Percentiles rank a stretch among this genome's conserved stretches.
phyloP scores from a whole-genome alignment of 2,113 vertebrate species.

The Irena cyanogastra region DNA sequence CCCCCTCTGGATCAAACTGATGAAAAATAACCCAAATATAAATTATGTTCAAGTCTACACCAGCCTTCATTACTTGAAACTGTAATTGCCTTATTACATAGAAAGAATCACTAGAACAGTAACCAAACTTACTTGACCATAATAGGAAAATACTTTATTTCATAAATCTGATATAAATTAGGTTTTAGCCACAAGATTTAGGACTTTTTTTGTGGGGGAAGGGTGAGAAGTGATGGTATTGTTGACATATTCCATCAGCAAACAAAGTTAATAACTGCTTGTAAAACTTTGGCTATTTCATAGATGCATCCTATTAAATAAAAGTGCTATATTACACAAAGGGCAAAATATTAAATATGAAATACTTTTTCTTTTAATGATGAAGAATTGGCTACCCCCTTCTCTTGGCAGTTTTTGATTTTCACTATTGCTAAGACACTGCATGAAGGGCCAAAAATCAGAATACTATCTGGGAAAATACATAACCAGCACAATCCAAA shows the following conservation, averaged over 20 bases:
- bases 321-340: conserved; percentile 81
- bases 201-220: conserved; percentile 55
- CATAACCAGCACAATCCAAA: conserved; percentile 74
- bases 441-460: conserved; percentile 75
- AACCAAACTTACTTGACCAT: conserved; percentile 77
- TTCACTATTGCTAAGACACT: conserved; percentile 81
- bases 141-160: conserved; percentile 82
- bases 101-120: conserved; percentile 78
- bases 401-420: conserved; percentile 72
- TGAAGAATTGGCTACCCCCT: conserved; percentile 72
- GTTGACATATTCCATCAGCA: conserved; percentile 69
- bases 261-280: conserved; percentile 68
- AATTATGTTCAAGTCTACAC: conserved; percentile 69
- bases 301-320: conserved; percentile 76
- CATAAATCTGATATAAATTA: conserved; percentile 83
- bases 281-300: conserved; percentile 81
- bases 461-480: conserved; percentile 73
- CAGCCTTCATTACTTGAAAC: conserved; percentile 72
- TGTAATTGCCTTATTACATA: conserved; percentile 77
- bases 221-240: conserved; percentile 46
- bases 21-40: conserved; percentile 69
- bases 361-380: conserved; percentile 46
- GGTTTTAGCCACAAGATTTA: conserved; percentile 72
- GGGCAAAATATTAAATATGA: conserved; percentile 72
- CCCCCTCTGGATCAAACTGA: conserved; percentile 62